Evolutionary conservation across 2,113 vertebrate species (phyloP).

Genomic region (Antechinus stuartii): DNA sequence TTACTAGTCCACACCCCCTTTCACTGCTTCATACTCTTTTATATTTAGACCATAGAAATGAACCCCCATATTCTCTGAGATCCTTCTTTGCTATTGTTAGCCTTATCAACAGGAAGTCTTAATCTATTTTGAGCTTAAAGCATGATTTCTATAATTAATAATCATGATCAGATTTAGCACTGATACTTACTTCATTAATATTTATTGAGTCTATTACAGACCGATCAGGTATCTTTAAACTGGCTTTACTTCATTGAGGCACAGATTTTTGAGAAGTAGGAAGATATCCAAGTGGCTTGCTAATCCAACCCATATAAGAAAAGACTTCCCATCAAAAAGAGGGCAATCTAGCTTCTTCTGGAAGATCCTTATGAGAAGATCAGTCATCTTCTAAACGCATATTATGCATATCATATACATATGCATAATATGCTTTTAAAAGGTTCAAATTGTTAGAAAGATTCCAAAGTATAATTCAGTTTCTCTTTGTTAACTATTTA

Average conservation of each 20-base stretch:
- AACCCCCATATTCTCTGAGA: background rate
- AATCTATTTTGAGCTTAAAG: background rate
- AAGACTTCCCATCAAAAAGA: background rate
- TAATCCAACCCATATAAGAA: background rate
- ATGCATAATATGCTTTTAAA: background rate
- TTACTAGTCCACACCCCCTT: background rate
- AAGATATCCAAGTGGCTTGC: background rate
- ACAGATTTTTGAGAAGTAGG: background rate
- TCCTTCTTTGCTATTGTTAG: background rate
- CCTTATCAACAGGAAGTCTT: background rate
- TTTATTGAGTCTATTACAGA: background rate
- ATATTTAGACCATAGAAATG: background rate
- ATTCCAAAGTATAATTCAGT: background rate
- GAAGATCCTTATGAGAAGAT: background rate
- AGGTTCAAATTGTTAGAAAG: background rate
- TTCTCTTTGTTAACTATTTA: background rate
- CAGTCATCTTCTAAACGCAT: background rate
- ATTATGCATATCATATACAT: too few species aligned
- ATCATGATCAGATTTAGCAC: background rate
- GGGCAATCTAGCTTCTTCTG: background rate
- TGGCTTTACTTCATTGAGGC: background rate
- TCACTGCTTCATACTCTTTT: background rate
- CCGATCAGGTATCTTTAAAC: background rate
- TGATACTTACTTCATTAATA: background rate
- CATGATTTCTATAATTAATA: background rate